Conservation (phyloP, 2,888 invertebrate genomes). For the Scaptomyza reducta region DNA sequence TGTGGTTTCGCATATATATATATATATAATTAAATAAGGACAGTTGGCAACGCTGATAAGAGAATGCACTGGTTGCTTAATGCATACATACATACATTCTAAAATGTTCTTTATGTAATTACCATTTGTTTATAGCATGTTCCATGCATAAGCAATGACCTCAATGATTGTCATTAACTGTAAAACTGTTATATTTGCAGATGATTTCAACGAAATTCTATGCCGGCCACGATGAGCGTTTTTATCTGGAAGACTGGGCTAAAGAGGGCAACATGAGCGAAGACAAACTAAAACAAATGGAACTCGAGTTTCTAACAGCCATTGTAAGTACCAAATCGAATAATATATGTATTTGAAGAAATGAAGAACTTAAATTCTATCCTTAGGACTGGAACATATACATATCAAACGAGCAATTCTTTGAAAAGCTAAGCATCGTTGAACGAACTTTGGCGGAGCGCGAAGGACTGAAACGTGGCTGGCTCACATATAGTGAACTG, state of each 20-base stretch:
- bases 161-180: constrained; percentile 28
- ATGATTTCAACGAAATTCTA: constrained; percentile 99
- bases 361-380: no score
- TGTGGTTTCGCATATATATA: constrained; percentile 5
- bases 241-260: constrained; percentile 96
- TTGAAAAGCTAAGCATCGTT: constrained; percentile 88
- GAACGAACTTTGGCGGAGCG: constrained; percentile 90
- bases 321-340: constrained; percentile 88
- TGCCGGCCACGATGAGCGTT: constrained; percentile 95
- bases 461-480: constrained; percentile 90
- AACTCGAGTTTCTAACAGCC: constrained; percentile 94
- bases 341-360: no score
- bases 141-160: constrained; percentile 27
- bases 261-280: constrained; percentile 90
- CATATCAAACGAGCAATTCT: constrained; percentile 91
- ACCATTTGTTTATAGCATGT: constrained; percentile 2
- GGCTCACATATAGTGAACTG: constrained; percentile 93
- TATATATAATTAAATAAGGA: constrained; percentile 37
- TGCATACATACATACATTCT: background rate
- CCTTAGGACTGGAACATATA: constrained; percentile 92
- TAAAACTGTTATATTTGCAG: constrained; percentile 84
- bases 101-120: constrained; percentile 23
- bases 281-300: constrained; percentile 91
- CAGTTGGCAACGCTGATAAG: constrained; percentile 30
- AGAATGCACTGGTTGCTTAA: background rate